Evolutionary conservation across 2,888 invertebrate genomes (phyloP).

Genomic region (Hyppa rectilinea): DNA sequence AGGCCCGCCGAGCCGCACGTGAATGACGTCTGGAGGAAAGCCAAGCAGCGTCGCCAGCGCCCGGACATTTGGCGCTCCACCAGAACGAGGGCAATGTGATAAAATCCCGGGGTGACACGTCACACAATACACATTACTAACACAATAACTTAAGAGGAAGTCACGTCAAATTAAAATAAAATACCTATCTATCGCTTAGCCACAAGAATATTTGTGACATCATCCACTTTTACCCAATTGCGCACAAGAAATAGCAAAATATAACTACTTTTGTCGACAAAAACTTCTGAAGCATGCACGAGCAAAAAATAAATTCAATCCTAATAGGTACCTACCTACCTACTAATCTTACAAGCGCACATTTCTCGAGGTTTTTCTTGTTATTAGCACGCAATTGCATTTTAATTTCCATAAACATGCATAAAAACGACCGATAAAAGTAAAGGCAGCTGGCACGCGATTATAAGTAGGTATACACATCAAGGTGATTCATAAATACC

Average conservation of each 20-base stretch:
- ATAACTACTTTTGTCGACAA: neutral
- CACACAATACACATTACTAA: conserved; percentile 57
- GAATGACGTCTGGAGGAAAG: conserved; percentile 78
- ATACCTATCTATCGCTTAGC: neutral
- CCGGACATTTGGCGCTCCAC: conserved; percentile 78
- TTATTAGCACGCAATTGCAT: conserved; percentile 49
- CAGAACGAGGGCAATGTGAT: conserved; percentile 80
- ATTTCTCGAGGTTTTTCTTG: conserved; percentile 47
- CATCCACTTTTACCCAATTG: neutral
- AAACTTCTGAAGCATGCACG: conserved; percentile 1
- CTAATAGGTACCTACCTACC: neutral
- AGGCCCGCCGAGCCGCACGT: conserved; percentile 69
- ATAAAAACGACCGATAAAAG: conserved; percentile 53
- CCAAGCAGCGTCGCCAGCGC: conserved; percentile 72
- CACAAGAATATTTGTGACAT: conserved; percentile 16
- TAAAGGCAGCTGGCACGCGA: conserved; percentile 47
- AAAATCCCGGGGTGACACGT: conserved; percentile 69
- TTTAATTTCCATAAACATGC: conserved; percentile 53
- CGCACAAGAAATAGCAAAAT: neutral
- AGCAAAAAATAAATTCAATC: conserved; percentile 27
- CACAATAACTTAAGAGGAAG: conserved; percentile 42
- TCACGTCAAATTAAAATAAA: conserved; percentile 1
- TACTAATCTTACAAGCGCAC: conserved; percentile 39
- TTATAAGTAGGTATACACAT: conserved; percentile 28
- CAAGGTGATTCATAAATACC: conserved; percentile 37